Conservation (phyloP, 2,888 invertebrate species). For the Encarsia formosa region DNA sequence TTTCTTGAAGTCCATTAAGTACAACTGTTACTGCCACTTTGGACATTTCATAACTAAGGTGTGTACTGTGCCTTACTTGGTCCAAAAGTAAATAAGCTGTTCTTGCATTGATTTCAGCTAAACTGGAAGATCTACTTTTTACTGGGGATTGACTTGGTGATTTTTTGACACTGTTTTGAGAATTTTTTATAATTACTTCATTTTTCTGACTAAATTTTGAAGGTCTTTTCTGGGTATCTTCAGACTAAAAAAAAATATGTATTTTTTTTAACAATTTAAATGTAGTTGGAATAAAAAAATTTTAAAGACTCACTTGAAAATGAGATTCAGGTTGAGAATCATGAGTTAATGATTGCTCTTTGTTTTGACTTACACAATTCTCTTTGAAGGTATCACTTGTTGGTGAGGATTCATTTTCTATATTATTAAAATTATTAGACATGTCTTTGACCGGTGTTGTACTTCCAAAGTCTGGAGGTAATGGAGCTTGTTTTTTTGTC, state of each 20-base stretch:
- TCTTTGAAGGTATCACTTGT: slow-evolving; percentile 30
- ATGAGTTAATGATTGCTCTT: slow-evolving; percentile 33
- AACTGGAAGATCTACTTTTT: slow-evolving; percentile 39
- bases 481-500: slow-evolving; percentile 47
- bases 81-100: slow-evolving; percentile 74
- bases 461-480: slow-evolving; percentile 46
- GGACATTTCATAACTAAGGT: slow-evolving; percentile 81
- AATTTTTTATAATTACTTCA: slow-evolving; percentile 36
- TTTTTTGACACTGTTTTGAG: slow-evolving; percentile 36
- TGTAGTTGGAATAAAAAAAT: neutral
- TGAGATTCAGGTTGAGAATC: slow-evolving; percentile 39
- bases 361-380: slow-evolving; percentile 30
- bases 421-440: slow-evolving; percentile 25
- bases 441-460: slow-evolving; percentile 36
- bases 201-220: slow-evolving; percentile 30
- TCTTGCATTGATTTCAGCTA: slow-evolving; percentile 47
- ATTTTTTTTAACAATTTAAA: neutral
- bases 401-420: slow-evolving; percentile 27
- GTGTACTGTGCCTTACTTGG: slow-evolving; percentile 76
- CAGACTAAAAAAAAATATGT: slow-evolving; percentile 13
- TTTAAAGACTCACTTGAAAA: slow-evolving; percentile 4
- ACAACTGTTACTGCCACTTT: slow-evolving; percentile 81
- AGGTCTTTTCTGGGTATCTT: slow-evolving; percentile 7
- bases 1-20: slow-evolving; percentile 56
- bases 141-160: slow-evolving; percentile 38